Base-by-base conservation (phyloP, 2,888 invertebrate genomes). In the Hedya salicella region DNA sequence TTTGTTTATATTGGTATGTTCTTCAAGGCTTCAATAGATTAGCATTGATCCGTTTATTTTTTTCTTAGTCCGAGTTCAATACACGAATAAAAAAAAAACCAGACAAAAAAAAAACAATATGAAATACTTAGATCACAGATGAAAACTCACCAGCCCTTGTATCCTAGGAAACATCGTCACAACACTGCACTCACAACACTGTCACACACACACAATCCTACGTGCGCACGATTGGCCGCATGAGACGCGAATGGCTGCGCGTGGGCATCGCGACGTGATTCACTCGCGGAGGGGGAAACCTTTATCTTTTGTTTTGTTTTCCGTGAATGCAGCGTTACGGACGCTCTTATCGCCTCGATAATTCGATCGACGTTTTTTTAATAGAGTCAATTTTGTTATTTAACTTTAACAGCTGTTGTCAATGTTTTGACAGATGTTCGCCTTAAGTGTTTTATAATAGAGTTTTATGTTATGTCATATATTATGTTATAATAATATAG, bases 91-190 rank as follows among this genome's bases (percentile, higher is more conserved):
- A n/a, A n/a, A n/a, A n/a, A n/a, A n/a, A n/a, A 25, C 25, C 25
- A 25, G 6, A 25, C 3, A 25, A 25, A 3, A 6, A 6, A 25
- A 25, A 25, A 25, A 25, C 3, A 25, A 4, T 4, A 3, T 6
- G 25, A 6, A 4, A 25, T 25, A 1, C 17, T 21, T 16, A 5
- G 25, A 40, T 53, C n/a, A n/a, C n/a, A n/a, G 0, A 21, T 42
- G 17, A 56, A 16, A 21, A 2, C 91, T 86, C 71, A 92, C 91
- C 91, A 92, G 78, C 78, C 91, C 91, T 73, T 92, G 91, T 73
- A 91, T 89, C 86, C 89, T 87, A 46, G 91, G 91, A 81, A 92
- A 91, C 91, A 92, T 92, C 71, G 80, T 86, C 68, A 62, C 62
- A 61, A 57, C 69, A 70, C 74, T 70, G 66, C 67, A 74, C 72